phyloP scores from a whole-genome alignment of 2,888 invertebrate species.

The Lasioglossum pauxillum region DNA sequence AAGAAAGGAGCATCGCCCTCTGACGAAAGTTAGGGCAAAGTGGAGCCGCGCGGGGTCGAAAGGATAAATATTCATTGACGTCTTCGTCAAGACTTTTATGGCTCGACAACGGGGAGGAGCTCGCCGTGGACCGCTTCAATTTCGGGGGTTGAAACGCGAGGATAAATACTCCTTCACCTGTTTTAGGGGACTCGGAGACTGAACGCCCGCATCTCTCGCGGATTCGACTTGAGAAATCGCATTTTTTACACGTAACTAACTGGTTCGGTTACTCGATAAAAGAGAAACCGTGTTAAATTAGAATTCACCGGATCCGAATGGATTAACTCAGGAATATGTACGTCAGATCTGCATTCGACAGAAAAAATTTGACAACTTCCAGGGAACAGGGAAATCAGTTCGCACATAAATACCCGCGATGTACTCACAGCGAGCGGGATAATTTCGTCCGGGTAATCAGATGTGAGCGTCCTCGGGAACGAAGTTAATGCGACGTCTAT shows the following conservation, averaged over 20 bases:
- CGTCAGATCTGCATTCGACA: neutral
- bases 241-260: neutral
- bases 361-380: neutral
- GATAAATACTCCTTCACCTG: conserved; percentile 6
- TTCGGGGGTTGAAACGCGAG: neutral
- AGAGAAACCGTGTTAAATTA: neutral
- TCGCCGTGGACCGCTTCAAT: conserved; percentile 29
- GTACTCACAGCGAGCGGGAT: neutral
- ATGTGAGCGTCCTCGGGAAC: neutral
- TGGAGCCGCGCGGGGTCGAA: conserved; percentile 71
- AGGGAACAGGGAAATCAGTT: neutral
- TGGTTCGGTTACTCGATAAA: neutral
- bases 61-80: conserved; percentile 84
- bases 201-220: neutral
- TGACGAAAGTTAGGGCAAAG: conserved; percentile 57
- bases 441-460: neutral
- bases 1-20: conserved; percentile 65
- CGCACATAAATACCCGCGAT: conserved; percentile 2
- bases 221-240: neutral
- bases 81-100: conserved; percentile 83
- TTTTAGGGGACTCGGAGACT: neutral
- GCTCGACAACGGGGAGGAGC: conserved; percentile 58
- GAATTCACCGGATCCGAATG: neutral
- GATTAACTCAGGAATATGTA: neutral
- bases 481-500: conserved; percentile 6